Conservation (phyloP, 2,797 vertebrate genomes). For the Channallabes apus region DNA sequence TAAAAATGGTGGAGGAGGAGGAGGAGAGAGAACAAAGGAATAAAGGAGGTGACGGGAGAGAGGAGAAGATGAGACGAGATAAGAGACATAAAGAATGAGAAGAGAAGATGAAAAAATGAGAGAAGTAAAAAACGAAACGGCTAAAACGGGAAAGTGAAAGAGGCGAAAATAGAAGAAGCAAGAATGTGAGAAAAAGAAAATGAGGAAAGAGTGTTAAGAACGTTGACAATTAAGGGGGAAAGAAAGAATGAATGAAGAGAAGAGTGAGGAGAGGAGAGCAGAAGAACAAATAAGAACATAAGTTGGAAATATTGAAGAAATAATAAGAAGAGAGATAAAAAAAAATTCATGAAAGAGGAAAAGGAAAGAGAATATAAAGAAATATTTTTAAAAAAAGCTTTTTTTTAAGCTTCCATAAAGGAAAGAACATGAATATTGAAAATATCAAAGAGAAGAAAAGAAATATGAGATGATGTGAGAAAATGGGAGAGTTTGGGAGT, state of each 20-base stretch:
- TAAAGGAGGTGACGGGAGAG: too few species aligned
- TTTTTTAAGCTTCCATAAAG: not conserved
- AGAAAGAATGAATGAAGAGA: not conserved
- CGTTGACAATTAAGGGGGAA: too few species aligned
- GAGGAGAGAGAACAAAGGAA: too few species aligned
- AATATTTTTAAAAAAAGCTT: not conserved
- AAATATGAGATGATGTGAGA: not conserved
- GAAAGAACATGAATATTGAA: not conserved
- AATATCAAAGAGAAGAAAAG: not conserved
- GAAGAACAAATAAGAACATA: not conserved
- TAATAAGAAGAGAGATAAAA: not conserved
- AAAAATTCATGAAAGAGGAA: not conserved
- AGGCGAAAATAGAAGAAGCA: not conserved
- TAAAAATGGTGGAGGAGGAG: too few species aligned
- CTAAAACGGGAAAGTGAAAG: too few species aligned
- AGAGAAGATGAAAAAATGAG: not conserved
- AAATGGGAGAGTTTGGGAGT: not conserved
- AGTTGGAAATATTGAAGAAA: not conserved
- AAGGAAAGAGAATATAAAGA: not conserved
- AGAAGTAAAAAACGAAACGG: not conserved
- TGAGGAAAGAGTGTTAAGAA: too few species aligned
- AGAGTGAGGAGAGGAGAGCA: not conserved
- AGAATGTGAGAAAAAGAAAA: not conserved
- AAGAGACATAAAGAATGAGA: not conserved
- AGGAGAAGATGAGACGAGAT: too few species aligned